Evolutionary conservation across 2,113 vertebrate genomes (phyloP).

Genomic region (Salvelinus sp.): DNA sequence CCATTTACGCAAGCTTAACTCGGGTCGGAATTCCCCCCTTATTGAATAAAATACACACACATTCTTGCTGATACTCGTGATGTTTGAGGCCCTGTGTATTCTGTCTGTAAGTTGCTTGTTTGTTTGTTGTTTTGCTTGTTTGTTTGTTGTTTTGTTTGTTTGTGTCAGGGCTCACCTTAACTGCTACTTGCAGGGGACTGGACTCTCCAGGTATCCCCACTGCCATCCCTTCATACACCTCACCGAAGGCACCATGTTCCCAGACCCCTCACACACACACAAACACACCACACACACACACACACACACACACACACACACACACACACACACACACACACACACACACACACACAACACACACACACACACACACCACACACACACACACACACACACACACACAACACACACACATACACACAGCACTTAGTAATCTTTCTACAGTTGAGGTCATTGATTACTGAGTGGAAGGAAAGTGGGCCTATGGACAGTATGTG

Average conservation of each 20-base stretch:
- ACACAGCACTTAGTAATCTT: too few species aligned
- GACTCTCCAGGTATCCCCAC: slow-evolving; percentile 88
- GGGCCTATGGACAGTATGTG: too few species aligned
- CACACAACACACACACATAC: not conserved
- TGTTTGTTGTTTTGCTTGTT: slow-evolving; percentile 8
- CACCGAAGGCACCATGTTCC: slow-evolving; percentile 96
- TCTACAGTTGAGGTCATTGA: too few species aligned
- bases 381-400: not conserved
- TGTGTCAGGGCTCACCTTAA: slow-evolving; percentile 82
- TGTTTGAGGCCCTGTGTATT: too few species aligned
- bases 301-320: too few species aligned
- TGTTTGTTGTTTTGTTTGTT: slow-evolving; percentile 17
- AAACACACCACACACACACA: not conserved
- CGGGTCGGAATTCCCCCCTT: too few species aligned
- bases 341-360: not conserved
- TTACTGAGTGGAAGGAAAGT: too few species aligned
- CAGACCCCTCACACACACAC: slow-evolving; percentile 79
- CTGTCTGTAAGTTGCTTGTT: too few species aligned
- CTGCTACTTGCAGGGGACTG: slow-evolving; percentile 93
- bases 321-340: not conserved
- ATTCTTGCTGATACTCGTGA: too few species aligned
- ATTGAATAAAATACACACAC: too few species aligned
- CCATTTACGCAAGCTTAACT: too few species aligned
- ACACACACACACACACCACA: too few species aligned
- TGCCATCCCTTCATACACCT: slow-evolving; percentile 97